These are phyloP conservation scores for Poecilobothrus nobilitatus DNA, from an alignment of 2,888 invertebrate species.

Conservation along the genomic window DNA sequence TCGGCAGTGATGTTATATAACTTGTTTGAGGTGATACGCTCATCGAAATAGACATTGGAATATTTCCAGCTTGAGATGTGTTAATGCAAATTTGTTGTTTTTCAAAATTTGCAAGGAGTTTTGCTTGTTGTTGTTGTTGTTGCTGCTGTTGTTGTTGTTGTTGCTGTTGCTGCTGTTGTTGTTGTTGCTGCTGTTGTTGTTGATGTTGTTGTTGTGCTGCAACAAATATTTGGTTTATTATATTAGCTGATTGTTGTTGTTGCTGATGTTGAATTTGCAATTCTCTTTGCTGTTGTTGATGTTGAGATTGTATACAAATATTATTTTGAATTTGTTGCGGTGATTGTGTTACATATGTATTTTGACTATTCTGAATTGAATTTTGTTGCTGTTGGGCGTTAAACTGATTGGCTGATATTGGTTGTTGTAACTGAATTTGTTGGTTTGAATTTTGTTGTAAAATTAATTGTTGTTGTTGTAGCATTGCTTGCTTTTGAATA, in stretches of 20 bases:
- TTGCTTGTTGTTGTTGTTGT: slow-evolving; percentile 13
- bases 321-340: slow-evolving; percentile 32
- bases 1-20: slow-evolving; percentile 23
- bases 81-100: slow-evolving; percentile 11
- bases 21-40: slow-evolving; percentile 12
- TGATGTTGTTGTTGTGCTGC: slow-evolving; percentile 17
- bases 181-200: slow-evolving; percentile 45
- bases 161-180: slow-evolving; percentile 36
- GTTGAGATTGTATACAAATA: slow-evolving; percentile 10
- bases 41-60: slow-evolving; percentile 11
- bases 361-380: slow-evolving; percentile 29
- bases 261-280: slow-evolving; percentile 38
- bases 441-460: slow-evolving; percentile 34
- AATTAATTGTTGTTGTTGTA: slow-evolving; percentile 33
- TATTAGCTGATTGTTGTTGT: slow-evolving; percentile 31
- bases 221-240: background rate
- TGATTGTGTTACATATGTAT: slow-evolving; percentile 36
- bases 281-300: slow-evolving; percentile 44
- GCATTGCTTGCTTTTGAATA: slow-evolving; percentile 33
- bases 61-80: slow-evolving; percentile 15
- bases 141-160: slow-evolving; percentile 30
- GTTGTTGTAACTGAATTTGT: slow-evolving; percentile 34
- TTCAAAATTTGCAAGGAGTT: slow-evolving; percentile 7
- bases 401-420: slow-evolving; percentile 29
- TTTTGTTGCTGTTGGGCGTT: slow-evolving; percentile 18